Conservation (phyloP, 2,113 vertebrate genomes). For the Pelmatolapia mariae region DNA sequence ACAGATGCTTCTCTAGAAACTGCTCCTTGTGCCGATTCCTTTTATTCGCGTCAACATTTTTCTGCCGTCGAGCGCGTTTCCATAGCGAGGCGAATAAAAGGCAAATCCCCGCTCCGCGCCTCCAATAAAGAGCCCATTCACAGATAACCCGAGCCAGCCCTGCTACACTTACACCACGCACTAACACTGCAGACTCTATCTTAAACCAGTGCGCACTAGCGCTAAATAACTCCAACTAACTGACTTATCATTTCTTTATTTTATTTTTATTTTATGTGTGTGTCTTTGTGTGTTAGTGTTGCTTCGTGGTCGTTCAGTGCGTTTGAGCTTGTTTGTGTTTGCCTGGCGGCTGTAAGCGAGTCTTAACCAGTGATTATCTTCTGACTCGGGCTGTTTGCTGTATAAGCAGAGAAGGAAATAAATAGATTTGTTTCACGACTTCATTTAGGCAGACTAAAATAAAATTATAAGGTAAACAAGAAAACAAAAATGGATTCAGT, state of each 20-base stretch:
- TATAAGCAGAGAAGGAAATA: background rate
- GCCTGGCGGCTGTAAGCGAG: background rate
- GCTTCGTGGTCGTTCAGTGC: background rate
- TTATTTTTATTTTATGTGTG: background rate
- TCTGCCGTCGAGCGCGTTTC: constrained; percentile 95
- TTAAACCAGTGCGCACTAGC: constrained; percentile 58
- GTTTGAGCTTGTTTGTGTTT: constrained; percentile 36
- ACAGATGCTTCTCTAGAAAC: constrained; percentile 97
- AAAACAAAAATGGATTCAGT: background rate
- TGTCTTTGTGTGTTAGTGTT: background rate
- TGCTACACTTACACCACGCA: constrained; percentile 88
- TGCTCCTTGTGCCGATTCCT: constrained; percentile 87
- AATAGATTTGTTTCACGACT: background rate
- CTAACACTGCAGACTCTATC: constrained; percentile 24
- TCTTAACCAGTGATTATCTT: background rate
- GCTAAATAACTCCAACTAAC: constrained; percentile 41
- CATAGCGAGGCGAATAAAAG: constrained; percentile 99
- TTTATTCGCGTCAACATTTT: constrained; percentile 95
- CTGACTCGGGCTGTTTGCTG: constrained; percentile 7
- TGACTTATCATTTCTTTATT: constrained; percentile 22
- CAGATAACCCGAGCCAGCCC: constrained; percentile 80
- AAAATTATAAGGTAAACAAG: background rate
- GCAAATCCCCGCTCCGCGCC: constrained; percentile 92
- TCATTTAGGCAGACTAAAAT: background rate
- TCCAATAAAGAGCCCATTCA: constrained; percentile 95